Evolutionary conservation across 2,888 invertebrate genomes (phyloP).

Genomic region (Hanleya hanleyi): DNA sequence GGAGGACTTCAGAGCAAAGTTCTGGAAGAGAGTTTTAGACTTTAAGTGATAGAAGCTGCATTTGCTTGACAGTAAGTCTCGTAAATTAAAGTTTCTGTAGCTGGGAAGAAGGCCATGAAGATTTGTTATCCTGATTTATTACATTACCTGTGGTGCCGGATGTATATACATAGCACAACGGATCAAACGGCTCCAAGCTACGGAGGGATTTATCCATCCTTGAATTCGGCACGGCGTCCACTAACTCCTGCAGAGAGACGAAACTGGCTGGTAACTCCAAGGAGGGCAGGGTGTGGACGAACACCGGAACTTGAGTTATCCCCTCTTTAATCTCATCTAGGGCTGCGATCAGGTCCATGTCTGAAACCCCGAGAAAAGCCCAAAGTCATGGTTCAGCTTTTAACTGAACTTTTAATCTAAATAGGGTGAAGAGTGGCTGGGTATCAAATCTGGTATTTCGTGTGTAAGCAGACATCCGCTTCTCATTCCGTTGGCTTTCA

Average conservation of each 20-base stretch:
- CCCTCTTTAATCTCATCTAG: conserved; percentile 49
- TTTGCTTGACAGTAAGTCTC: too few species aligned
- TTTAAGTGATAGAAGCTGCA: not conserved
- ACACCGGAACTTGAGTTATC: conserved; percentile 42
- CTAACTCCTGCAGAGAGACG: conserved; percentile 43
- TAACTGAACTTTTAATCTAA: too few species aligned
- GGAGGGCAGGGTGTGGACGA: conserved; percentile 38
- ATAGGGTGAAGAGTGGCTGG: too few species aligned
- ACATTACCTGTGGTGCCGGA: conserved; percentile 78
- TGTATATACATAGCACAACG: conserved; percentile 93
- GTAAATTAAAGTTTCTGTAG: not conserved
- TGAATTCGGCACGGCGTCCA: conserved; percentile 39
- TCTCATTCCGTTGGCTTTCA: too few species aligned
- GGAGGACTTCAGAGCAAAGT: too few species aligned
- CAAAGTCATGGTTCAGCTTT: too few species aligned
- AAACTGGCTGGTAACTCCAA: conserved; percentile 39
- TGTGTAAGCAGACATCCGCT: too few species aligned
- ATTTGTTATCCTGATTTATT: not conserved
- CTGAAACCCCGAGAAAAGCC: too few species aligned
- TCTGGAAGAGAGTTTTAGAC: not conserved
- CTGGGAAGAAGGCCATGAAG: not conserved
- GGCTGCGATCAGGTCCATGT: conserved; percentile 47
- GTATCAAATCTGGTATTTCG: too few species aligned
- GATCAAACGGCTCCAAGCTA: conserved; percentile 42
- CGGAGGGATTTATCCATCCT: conserved; percentile 36